Percentiles rank a stretch among this genome's conserved stretches.
phyloP scores from a whole-genome alignment of 2,888 invertebrate genomes.

The Acleris laterana region DNA sequence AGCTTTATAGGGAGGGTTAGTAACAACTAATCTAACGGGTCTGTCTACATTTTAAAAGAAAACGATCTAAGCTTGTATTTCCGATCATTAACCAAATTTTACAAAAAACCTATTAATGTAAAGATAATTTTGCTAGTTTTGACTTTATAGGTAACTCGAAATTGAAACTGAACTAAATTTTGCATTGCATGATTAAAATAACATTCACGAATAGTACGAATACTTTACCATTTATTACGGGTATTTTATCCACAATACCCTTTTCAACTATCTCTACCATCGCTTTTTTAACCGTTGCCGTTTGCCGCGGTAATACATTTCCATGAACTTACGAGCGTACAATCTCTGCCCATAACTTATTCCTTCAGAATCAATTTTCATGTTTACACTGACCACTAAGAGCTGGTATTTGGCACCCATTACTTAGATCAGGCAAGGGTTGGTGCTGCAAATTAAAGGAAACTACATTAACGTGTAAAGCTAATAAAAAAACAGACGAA shows the following conservation, averaged over 20 bases:
- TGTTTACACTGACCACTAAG: slow-evolving; percentile 75
- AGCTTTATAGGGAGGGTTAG: too few species aligned
- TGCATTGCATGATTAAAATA: too few species aligned
- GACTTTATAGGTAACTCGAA: too few species aligned
- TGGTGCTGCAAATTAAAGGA: slow-evolving; percentile 39
- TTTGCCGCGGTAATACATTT: slow-evolving; percentile 56
- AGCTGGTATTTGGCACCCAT: slow-evolving; percentile 64
- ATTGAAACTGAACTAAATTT: too few species aligned
- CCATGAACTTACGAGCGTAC: slow-evolving; percentile 62
- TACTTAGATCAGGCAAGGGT: slow-evolving; percentile 63
- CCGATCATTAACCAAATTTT: too few species aligned
- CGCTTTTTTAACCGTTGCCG: slow-evolving; percentile 31
- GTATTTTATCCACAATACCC: neutral
- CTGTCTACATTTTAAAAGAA: neutral
- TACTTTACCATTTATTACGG: too few species aligned
- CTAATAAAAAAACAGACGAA: neutral
- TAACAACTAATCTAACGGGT: too few species aligned
- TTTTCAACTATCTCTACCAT: slow-evolving; percentile 26
- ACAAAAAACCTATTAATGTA: too few species aligned
- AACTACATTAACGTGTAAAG: neutral
- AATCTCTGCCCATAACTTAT: slow-evolving; percentile 58
- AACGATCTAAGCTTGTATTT: too few species aligned
- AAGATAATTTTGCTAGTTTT: too few species aligned
- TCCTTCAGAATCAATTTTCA: slow-evolving; percentile 80
- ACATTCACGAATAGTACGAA: too few species aligned